Evolutionary conservation across 2,888 invertebrate species (phyloP), one percentile per base, ranked within the genome.

Genomic region (Colletes collaris): DNA sequence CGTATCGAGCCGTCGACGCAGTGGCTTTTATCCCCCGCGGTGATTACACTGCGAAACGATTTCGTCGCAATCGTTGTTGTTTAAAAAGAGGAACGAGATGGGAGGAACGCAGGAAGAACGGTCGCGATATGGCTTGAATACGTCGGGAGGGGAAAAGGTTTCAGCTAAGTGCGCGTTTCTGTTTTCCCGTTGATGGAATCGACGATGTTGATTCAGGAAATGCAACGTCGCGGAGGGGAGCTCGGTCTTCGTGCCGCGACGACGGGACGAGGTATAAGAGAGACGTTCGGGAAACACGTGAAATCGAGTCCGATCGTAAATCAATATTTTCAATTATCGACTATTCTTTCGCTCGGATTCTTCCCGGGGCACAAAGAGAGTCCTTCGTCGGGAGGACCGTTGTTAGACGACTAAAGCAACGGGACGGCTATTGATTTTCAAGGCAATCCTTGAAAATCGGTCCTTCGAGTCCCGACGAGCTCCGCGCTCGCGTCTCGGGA

Each of bases 311-410:
- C 56, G 53, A n/a, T 62, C 66, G 52, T 63, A 75, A 79, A 81
- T 81, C 80, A 72, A 79, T 79, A 75, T 81, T 81, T 81, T 75
- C 80, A 83, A 82, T 83, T 79, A 79, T 76, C 82, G 76, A 70
- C 66, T 53, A 58, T 73, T 55, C 71, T 59, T 58, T 69, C 71
- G 59, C 64, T 69, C 72, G 46, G 60, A 53, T 69, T 78, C 73
- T 64, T 46, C 67, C 40, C 55, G 27, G 56, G 59, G 63, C 60
- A 64, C 65, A 58, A 73, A 35, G 63, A 65, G 72, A 65, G 72
- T 68, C 76, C 62, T 74, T 72, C 76, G 76, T 74, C 72, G 19
- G 56, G 60, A 50, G 71, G 71, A 52, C 62, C 65, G 68, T 82
- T 82, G 74, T 82, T 83, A 79, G 70, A 50, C 53, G 74, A 55